A percentile compares a stretch with the other conserved stretches of the same genome.
Conservation (phyloP, 2,888 invertebrate species). For the Colletes collaris region DNA sequence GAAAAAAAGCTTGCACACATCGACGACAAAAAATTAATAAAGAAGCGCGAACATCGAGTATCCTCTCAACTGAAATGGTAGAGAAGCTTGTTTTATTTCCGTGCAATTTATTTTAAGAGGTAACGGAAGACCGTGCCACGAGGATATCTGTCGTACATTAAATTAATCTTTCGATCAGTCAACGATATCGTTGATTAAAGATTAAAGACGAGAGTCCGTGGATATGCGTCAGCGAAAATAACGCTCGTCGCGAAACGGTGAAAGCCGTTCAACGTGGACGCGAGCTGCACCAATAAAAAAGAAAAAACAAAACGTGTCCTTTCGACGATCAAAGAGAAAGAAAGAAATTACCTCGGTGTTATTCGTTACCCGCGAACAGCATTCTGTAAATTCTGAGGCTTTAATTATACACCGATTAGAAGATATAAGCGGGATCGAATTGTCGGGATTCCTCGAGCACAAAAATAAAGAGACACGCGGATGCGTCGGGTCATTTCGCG, state of each 20-base stretch:
- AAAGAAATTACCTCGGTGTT: slow-evolving; percentile 8
- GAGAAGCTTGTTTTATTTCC: slow-evolving; percentile 30
- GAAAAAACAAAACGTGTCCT: slow-evolving; percentile 7
- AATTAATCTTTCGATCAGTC: no score
- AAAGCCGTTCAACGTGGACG: slow-evolving; percentile 6
- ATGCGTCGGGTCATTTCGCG: no score
- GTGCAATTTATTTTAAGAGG: slow-evolving; percentile 36
- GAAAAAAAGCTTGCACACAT: no score
- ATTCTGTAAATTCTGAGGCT: slow-evolving; percentile 9
- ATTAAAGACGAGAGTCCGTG: slow-evolving; percentile 4
- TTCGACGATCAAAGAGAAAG: not conserved
- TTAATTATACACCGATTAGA: slow-evolving; percentile 12
- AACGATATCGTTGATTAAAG: slow-evolving; percentile 2
- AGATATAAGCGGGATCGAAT: not conserved
- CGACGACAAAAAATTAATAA: no score
- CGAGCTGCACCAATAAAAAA: slow-evolving; percentile 15
- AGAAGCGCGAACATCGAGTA: no score
- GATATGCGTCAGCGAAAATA: slow-evolving; percentile 9
- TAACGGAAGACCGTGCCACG: no score
- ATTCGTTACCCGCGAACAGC: not conserved
- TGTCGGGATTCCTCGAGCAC: not conserved
- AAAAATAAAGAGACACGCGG: slow-evolving; percentile 14
- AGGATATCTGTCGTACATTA: not conserved
- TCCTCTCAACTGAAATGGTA: no score
- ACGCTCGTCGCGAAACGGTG: slow-evolving; percentile 2